Base-by-base conservation (phyloP, 2,113 vertebrate genomes). In the Phoxinus phoxinus region DNA sequence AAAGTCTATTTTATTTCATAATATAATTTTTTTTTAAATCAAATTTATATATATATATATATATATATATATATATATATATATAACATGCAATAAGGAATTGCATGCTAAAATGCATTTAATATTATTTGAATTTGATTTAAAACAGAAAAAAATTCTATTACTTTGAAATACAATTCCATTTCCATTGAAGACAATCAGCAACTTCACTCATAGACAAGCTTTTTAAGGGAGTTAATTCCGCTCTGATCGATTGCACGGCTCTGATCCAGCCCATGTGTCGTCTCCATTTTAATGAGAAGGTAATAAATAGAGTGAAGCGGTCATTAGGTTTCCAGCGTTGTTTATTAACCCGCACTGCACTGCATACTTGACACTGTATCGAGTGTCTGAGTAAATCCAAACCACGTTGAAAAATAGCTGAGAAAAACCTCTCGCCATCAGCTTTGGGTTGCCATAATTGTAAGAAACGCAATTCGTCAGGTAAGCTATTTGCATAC, bases 231-330 rank as follows among this genome's bases (percentile, higher is more conserved):
- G 30, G 32, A 90, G 90, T 86, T 91, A 81, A 92, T 93, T 94
- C 86, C 71, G 84, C 80, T 61, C 72, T 89, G 90, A 94, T 94
- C 84, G 87, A 94, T 94, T 23, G 75, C 23, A 4, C 69, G 56
- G 84, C 87, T 84, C 73, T 90, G 90, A 93, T 94, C 86, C 89
- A 90, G 83, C 15, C 74, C 30, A 53, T 88, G 86, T 89, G 89
- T 88, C 86, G 89, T 90, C 85, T 91, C 86, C 85, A 84, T 92
- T 89, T 90, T 92, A 92, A 93, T 92, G 90, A 91, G 88, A 92
- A 87, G n/a, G 77, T 90, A 89, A 90, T 89, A 91, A 92, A 91
- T 91, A 90, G 90, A 89, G 91, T 87, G 89, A 81, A 90, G 84
- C 61, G 86, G 88, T 79, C 85, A 89, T 86, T 89, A 89, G 56